Conservation (phyloP, 2,888 invertebrate genomes). For the Phengaris arion region DNA sequence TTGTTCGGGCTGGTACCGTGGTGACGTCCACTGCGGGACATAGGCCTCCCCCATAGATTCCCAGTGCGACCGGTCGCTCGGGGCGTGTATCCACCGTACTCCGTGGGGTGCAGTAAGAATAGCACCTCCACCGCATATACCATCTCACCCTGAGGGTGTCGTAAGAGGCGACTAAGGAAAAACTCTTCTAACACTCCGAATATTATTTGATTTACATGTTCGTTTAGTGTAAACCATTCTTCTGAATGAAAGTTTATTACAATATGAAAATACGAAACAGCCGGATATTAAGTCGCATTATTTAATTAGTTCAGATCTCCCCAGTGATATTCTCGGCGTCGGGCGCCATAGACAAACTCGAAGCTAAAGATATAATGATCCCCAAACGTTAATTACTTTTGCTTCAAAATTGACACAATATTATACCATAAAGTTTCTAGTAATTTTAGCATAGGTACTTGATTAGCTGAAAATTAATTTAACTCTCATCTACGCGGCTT, state of each 20-base stretch:
- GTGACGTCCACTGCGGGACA: too few relatives aligned
- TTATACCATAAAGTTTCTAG: constrained; percentile 1
- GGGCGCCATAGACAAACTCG: constrained; percentile 25
- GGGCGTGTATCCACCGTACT: too few relatives aligned
- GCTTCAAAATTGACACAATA: constrained; percentile 4
- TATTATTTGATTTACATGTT: neutral
- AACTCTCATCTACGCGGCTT: neutral
- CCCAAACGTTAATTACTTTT: constrained; percentile 23
- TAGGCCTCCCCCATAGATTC: too few relatives aligned
- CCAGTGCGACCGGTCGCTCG: too few relatives aligned
- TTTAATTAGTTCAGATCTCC: constrained; percentile 34
- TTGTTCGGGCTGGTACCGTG: too few relatives aligned
- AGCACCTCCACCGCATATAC: too few relatives aligned
- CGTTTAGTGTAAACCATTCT: neutral
- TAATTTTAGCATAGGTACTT: neutral
- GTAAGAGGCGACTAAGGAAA: too few relatives aligned
- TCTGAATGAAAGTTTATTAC: constrained; percentile 31
- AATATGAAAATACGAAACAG: constrained; percentile 34
- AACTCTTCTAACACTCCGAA: too few relatives aligned
- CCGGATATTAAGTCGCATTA: constrained; percentile 37
- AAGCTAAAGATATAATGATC: constrained; percentile 33
- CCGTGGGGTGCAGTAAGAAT: too few relatives aligned
- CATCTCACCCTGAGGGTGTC: too few relatives aligned
- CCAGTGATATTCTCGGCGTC: constrained; percentile 31
- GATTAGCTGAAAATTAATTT: constrained; percentile 16